These are phyloP conservation scores for Bellardia pandia DNA, from an alignment of 2,888 invertebrate species.

Conservation along the genomic window DNA sequence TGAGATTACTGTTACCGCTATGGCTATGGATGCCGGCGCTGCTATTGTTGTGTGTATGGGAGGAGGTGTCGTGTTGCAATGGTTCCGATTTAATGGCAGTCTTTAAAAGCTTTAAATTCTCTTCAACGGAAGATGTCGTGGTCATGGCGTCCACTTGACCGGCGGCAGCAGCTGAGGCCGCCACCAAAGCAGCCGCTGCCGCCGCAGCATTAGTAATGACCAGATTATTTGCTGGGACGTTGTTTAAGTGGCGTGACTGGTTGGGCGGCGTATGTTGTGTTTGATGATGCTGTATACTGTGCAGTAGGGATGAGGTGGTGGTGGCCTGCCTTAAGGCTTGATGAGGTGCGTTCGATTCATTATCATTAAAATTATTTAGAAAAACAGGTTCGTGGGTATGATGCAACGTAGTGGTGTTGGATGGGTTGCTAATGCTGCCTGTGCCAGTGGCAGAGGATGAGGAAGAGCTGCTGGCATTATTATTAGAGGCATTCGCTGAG, in stretches of 20 bases:
- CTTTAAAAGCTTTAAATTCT: slow-evolving; percentile 81
- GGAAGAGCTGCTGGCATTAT: neutral
- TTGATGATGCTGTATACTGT: slow-evolving; percentile 61
- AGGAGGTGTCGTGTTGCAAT: slow-evolving; percentile 80
- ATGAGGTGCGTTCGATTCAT: slow-evolving; percentile 38
- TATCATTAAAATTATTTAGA: slow-evolving; percentile 59
- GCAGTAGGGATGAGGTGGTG: slow-evolving; percentile 20
- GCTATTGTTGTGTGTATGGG: slow-evolving; percentile 55
- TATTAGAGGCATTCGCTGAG: slow-evolving; percentile 47
- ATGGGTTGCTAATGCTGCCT: slow-evolving; percentile 65
- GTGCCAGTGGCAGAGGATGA: neutral
- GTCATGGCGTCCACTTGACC: slow-evolving; percentile 43
- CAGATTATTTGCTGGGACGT: slow-evolving; percentile 54
- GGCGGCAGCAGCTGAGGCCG: slow-evolving; percentile 51
- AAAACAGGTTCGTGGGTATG: slow-evolving; percentile 47
- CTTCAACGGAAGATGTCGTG: slow-evolving; percentile 75
- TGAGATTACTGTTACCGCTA: slow-evolving; percentile 63
- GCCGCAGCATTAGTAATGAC: slow-evolving; percentile 61
- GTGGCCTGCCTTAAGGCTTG: slow-evolving; percentile 58
- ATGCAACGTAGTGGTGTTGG: slow-evolving; percentile 76
- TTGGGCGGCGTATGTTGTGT: slow-evolving; percentile 57
- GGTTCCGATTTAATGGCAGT: slow-evolving; percentile 83
- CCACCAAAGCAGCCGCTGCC: slow-evolving; percentile 43
- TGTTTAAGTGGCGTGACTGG: slow-evolving; percentile 53
- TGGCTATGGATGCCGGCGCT: slow-evolving; percentile 50